Evolutionary conservation across 2,113 vertebrate species (phyloP).

Genomic region (Clupea harengus): DNA sequence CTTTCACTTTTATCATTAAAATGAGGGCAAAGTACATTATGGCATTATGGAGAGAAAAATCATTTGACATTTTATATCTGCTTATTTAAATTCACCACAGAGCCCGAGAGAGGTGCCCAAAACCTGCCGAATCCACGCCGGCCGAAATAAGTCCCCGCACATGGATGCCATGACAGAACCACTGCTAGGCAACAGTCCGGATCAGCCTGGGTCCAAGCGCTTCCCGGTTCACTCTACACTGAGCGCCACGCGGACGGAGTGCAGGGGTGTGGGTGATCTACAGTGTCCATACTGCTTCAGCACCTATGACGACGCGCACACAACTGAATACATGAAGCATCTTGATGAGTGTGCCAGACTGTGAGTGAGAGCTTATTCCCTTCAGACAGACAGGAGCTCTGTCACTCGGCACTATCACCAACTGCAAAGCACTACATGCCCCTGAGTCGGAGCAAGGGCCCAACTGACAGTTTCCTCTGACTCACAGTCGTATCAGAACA

Average conservation of each 20-base stretch:
- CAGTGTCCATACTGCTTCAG: constrained; percentile 83
- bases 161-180: constrained; percentile 53
- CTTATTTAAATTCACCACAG: constrained; percentile 52
- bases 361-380: constrained; percentile 44
- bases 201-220: constrained; percentile 50
- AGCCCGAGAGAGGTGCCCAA: constrained; percentile 62
- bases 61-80: not conserved
- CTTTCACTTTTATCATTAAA: too few relatives aligned
- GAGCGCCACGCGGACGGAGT: constrained; percentile 43
- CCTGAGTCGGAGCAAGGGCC: constrained; percentile 21
- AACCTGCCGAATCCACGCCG: constrained; percentile 62
- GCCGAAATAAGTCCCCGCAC: constrained; percentile 62
- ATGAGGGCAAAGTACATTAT: not conserved
- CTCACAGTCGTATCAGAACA: not conserved
- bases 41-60: not conserved
- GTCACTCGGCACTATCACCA: constrained; percentile 17
- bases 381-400: not conserved
- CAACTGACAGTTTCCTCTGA: not conserved
- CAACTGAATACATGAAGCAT: constrained; percentile 80
- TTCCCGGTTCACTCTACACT: constrained; percentile 39
- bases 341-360: constrained; percentile 77
- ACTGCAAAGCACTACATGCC: constrained; percentile 59
- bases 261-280: constrained; percentile 70
- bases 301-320: constrained; percentile 72
- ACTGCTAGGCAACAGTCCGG: constrained; percentile 56